Evolutionary conservation across 2,888 invertebrate genomes (phyloP).

Genomic region (Epistrophe grossulariae): DNA sequence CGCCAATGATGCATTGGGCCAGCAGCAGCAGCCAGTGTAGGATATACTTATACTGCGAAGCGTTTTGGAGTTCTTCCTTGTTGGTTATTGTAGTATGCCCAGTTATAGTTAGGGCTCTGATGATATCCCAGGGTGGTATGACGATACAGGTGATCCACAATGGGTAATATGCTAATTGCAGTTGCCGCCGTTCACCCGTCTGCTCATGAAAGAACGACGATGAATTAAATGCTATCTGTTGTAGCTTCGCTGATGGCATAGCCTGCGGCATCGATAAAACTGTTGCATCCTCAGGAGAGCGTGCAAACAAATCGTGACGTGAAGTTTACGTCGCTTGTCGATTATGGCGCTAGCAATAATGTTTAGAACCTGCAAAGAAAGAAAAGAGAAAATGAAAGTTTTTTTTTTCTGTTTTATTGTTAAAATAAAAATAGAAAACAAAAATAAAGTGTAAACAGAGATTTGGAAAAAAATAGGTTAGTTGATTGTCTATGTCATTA

Average conservation of each 20-base stretch:
- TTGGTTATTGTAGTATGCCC: not conserved
- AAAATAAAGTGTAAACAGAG: conserved; percentile 19
- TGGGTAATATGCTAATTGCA: conserved; percentile 74
- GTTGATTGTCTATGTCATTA: conserved; percentile 65
- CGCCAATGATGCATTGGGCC: conserved; percentile 68
- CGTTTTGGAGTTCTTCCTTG: conserved; percentile 1
- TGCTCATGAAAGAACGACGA: conserved; percentile 59
- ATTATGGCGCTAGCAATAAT: conserved; percentile 27
- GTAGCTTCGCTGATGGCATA: conserved; percentile 67
- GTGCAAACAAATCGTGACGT: conserved; percentile 62
- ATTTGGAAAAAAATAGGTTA: conserved; percentile 57
- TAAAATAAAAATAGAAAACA: not conserved
- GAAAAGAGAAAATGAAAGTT: conserved; percentile 67
- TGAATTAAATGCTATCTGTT: conserved; percentile 70
- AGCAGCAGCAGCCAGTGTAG: conserved; percentile 30
- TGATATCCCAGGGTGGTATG: conserved; percentile 44
- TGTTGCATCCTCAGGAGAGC: conserved; percentile 49
- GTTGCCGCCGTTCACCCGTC: conserved; percentile 26
- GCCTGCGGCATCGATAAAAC: conserved; percentile 69
- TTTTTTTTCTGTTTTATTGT: not conserved
- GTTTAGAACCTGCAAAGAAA: conserved; percentile 44
- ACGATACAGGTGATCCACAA: conserved; percentile 43
- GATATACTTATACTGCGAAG: not conserved
- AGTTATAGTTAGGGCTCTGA: conserved; percentile 33
- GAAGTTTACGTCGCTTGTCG: conserved; percentile 55